A percentile compares a stretch with the other conserved stretches of the same genome.
Conservation (phyloP, 2,113 vertebrate species). For the Terrapene triunguis region DNA sequence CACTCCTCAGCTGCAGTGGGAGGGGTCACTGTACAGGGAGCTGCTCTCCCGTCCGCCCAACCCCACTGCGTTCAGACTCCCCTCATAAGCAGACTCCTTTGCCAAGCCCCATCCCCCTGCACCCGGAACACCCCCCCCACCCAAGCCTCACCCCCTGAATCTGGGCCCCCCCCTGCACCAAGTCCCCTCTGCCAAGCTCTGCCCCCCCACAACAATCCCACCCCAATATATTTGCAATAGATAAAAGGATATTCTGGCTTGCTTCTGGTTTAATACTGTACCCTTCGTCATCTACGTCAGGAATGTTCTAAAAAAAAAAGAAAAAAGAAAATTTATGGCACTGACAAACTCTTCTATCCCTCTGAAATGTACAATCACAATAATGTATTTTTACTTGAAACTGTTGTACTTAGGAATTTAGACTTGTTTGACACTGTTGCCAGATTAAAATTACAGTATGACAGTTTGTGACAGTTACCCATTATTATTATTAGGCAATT, state of each 20-base stretch:
- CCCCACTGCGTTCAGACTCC: too few species aligned
- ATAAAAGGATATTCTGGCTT: constrained; percentile 92
- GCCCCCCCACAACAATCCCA: too few species aligned
- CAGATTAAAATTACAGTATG: constrained; percentile 3
- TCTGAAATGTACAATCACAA: not conserved
- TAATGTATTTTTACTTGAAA: not conserved
- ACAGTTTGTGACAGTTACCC: not conserved
- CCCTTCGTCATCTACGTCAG: constrained; percentile 95
- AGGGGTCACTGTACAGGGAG: too few species aligned
- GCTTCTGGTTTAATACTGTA: constrained; percentile 96
- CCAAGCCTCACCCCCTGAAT: too few species aligned
- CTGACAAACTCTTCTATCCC: not conserved
- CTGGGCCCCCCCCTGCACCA: too few species aligned
- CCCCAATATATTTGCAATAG: not conserved
- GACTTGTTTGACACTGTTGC: not conserved
- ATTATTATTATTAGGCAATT: not conserved
- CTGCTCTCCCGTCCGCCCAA: too few species aligned
- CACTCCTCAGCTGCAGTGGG: too few species aligned
- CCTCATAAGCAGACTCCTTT: too few species aligned
- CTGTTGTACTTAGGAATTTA: not conserved
- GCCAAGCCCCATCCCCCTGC: too few species aligned
- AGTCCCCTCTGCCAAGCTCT: too few species aligned
- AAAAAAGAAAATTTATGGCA: constrained; percentile 15
- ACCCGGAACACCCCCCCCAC: too few species aligned
- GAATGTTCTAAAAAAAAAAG: constrained; percentile 86